Base-by-base conservation (phyloP, 2,113 vertebrate species). In the Pardalotus punctatus region DNA sequence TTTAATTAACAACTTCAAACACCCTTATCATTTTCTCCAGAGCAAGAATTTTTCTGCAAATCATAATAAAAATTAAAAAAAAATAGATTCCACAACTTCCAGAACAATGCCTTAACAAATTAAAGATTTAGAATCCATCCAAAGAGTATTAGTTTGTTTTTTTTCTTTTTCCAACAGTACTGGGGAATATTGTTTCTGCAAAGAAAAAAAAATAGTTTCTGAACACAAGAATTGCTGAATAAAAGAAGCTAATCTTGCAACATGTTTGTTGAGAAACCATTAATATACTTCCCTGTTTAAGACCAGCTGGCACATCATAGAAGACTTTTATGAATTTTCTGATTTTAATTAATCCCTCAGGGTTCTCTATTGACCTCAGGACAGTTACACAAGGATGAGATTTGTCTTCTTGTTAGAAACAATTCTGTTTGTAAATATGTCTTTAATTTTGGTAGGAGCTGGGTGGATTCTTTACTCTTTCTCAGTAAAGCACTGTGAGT, bases 291-390 rank as follows among this genome's bases (percentile, higher is more conserved):
- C 92, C 73, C 40, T 71, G 11, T 92, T 91, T 90, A 80, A 90
- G 81, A 96, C 79, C 92, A 95, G 96, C 88, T 97, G 94, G 90
- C 90, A 88, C 90, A 88, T 83, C 58, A 88, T 1, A 80, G 86
- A 88, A 88, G 56, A 71, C 43, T 90, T 93, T 86, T 78, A 88
- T 92, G 90, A 91, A 96, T 78, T 74, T 92, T 95, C 85, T 83
- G 79, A 95, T 88, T 91, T 92, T 95, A 97, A 96, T 96, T 93
- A 94, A 81, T 96, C 90, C 76, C 85, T 96, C 62, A 54, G 82
- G 90, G 79, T 48, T 94, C 80, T 95, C 71, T 76, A 86, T 48
- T 96, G 94, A 95, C 91, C 90, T 80, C 93, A 85, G 69, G 92
- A 94, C 74, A 88, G 40, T 95, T 94, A 95, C 81, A 94, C 85